These are phyloP conservation scores for Pristionchus japonicus DNA, from an alignment of 2,888 invertebrate species.

Conservation along the genomic window DNA sequence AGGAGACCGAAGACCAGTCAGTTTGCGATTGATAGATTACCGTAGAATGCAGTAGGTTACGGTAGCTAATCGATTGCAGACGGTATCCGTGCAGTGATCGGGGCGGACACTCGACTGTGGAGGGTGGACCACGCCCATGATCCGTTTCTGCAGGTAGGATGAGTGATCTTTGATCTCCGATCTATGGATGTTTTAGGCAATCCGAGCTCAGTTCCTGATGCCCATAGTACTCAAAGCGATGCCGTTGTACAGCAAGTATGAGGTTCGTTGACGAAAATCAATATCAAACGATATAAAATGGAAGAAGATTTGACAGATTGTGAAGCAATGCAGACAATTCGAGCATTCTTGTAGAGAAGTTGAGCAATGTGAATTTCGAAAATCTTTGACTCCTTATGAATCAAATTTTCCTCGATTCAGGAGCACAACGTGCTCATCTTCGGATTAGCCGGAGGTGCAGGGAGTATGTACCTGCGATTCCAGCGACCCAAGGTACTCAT, in stretches of 20 bases:
- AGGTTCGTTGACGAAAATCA: not conserved
- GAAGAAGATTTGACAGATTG: not conserved
- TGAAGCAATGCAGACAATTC: not conserved
- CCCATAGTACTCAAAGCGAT: slow-evolving; percentile 11
- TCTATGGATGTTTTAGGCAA: not conserved
- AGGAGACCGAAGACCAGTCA: slow-evolving; percentile 5
- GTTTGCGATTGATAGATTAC: not conserved
- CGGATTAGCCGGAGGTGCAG: not conserved
- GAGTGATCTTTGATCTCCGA: not conserved
- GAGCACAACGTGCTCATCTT: slow-evolving; percentile 7
- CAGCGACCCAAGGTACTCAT: slow-evolving; percentile 43
- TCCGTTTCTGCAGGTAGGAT: slow-evolving; percentile 15
- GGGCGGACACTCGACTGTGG: slow-evolving; percentile 19
- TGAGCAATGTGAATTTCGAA: not conserved
- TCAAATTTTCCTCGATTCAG: not conserved
- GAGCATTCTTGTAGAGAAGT: not conserved
- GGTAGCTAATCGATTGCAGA: not conserved
- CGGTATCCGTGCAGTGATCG: slow-evolving; percentile 21
- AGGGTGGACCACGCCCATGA: slow-evolving; percentile 41
- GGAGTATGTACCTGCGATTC: slow-evolving; percentile 39
- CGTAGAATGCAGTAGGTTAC: not conserved
- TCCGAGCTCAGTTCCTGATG: slow-evolving; percentile 1
- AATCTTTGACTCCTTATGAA: not conserved
- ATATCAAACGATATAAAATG: not conserved
- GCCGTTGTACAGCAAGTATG: slow-evolving; percentile 37